Evolutionary conservation across 2,888 invertebrate species (phyloP).

Genomic region (Spodoptera littoralis): DNA sequence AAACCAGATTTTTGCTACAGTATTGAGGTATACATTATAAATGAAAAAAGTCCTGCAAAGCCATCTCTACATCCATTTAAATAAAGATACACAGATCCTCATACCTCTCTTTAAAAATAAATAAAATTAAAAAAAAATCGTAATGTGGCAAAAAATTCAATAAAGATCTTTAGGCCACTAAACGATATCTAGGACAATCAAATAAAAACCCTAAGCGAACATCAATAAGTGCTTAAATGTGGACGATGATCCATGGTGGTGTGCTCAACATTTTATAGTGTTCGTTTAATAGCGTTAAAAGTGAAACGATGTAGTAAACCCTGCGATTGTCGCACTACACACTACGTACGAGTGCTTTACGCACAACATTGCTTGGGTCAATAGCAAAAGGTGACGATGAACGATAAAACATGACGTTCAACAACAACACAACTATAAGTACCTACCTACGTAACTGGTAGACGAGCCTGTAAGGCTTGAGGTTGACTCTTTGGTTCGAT

Average conservation of each 20-base stretch:
- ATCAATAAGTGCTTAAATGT: constrained; percentile 59
- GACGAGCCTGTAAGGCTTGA: no score
- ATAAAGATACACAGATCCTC: no score
- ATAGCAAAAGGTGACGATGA: constrained; percentile 54
- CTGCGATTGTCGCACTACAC: constrained; percentile 73
- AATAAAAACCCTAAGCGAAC: constrained; percentile 47
- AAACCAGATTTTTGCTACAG: no score
- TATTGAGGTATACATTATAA: no score
- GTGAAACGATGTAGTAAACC: constrained; percentile 78
- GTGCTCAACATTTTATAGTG: constrained; percentile 73
- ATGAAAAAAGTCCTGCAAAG: no score
- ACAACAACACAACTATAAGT: constrained; percentile 21
- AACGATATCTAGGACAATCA: constrained; percentile 17
- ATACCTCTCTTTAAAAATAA: no score
- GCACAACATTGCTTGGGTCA: constrained; percentile 60
- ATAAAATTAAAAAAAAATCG: no score
- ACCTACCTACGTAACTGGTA: background rate
- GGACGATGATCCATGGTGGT: constrained; percentile 68
- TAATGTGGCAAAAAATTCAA: background rate
- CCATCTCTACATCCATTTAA: no score
- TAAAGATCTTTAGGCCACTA: no score
- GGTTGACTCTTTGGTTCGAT: no score
- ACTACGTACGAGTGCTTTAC: constrained; percentile 57
- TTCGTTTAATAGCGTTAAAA: constrained; percentile 75
- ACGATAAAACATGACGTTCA: constrained; percentile 51